Conservation (phyloP, 2,113 vertebrate species). For the Myiopsitta monachus region DNA sequence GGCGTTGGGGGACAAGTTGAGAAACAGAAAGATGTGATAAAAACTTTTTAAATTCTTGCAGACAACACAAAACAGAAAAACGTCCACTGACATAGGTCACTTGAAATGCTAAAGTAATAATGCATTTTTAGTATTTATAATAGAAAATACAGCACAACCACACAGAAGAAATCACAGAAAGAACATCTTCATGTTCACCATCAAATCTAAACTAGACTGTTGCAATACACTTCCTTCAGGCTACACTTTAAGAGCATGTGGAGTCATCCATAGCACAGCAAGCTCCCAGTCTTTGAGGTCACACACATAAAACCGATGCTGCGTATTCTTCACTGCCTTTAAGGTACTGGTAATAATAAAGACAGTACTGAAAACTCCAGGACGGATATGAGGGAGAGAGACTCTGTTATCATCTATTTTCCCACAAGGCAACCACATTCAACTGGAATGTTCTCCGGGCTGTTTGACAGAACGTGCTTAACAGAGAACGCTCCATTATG, state of each 20-base stretch:
- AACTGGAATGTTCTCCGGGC: slow-evolving; percentile 45
- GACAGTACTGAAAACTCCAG: background rate
- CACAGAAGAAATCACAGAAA: background rate
- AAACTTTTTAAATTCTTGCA: background rate
- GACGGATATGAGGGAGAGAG: background rate
- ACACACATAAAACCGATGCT: background rate
- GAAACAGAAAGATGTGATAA: background rate
- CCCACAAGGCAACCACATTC: background rate
- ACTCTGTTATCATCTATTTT: background rate
- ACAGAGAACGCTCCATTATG: slow-evolving; percentile 15
- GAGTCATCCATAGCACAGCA: background rate
- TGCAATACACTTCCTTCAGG: slow-evolving; percentile 14
- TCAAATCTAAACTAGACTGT: background rate
- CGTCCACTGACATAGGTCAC: background rate
- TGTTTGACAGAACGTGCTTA: slow-evolving; percentile 28
- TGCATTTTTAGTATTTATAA: background rate
- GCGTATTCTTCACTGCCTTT: background rate
- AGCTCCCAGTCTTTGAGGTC: background rate
- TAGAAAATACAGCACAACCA: background rate
- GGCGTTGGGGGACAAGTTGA: background rate
- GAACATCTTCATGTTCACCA: background rate
- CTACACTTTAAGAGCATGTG: background rate
- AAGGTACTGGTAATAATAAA: background rate
- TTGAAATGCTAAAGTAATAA: background rate
- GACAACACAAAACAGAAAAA: background rate